Evolutionary conservation across 2,888 invertebrate genomes (phyloP).

Genomic region (Rhodophaea formosa): DNA sequence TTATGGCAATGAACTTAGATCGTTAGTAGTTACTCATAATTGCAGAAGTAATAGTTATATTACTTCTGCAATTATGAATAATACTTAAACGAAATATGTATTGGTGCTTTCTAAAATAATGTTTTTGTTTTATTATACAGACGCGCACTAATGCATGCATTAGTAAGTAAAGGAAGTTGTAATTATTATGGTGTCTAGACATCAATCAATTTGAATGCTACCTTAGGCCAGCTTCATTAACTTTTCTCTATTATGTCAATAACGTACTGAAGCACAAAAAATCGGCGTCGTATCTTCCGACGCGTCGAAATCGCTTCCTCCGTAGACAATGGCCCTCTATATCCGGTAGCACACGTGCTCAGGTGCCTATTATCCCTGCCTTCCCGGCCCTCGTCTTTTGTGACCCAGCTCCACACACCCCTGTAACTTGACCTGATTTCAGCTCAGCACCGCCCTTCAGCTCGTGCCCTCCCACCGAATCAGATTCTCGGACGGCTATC

Average conservation of each 20-base stretch:
- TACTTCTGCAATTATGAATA: no score
- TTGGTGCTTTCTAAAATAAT: not conserved
- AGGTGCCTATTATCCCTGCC: slow-evolving; percentile 74
- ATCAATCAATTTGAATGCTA: slow-evolving; percentile 20
- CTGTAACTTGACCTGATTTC: slow-evolving; percentile 76
- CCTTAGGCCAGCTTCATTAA: slow-evolving; percentile 22
- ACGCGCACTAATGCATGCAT: not conserved
- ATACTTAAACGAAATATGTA: not conserved
- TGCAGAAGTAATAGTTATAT: no score
- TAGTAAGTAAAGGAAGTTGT: slow-evolving; percentile 9
- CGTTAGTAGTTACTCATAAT: no score
- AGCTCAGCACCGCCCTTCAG: slow-evolving; percentile 59
- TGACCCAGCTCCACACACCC: slow-evolving; percentile 57
- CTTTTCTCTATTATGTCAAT: slow-evolving; percentile 19
- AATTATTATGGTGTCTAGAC: slow-evolving; percentile 16
- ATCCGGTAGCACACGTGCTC: slow-evolving; percentile 80
- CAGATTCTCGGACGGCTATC: slow-evolving; percentile 41
- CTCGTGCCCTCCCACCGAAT: slow-evolving; percentile 73
- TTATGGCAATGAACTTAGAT: no score
- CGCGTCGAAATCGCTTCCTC: slow-evolving; percentile 76
- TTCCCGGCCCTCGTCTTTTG: slow-evolving; percentile 56
- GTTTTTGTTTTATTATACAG: not conserved
- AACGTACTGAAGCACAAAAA: slow-evolving; percentile 48
- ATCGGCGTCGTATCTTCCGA: slow-evolving; percentile 68
- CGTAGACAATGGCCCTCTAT: slow-evolving; percentile 71